Conservation (phyloP, 23 tunicate genomes). For the Trididemnum nubilum region DNA sequence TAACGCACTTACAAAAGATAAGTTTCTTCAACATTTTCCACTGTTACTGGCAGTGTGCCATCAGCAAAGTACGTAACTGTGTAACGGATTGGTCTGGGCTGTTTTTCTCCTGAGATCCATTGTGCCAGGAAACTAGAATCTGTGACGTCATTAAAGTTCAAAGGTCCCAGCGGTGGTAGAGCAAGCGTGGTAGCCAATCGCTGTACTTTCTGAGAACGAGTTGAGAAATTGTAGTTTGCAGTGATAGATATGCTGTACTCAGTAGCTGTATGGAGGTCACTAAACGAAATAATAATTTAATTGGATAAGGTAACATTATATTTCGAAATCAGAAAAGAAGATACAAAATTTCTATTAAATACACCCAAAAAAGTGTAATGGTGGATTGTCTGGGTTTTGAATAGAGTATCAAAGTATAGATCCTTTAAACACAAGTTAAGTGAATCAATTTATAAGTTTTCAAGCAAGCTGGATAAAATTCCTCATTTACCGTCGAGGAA, state of each 20-base stretch:
- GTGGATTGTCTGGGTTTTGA: too few relatives aligned
- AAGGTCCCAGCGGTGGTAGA: slow-evolving; percentile 62
- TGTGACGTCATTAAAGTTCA: slow-evolving; percentile 52
- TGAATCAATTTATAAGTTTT: too few relatives aligned
- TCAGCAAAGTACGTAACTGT: slow-evolving; percentile 39
- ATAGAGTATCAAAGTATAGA: too few relatives aligned
- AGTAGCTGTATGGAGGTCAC: slow-evolving; percentile 44
- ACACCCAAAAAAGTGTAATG: neutral
- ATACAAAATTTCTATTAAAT: neutral
- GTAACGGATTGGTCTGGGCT: slow-evolving; percentile 37
- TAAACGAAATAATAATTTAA: too few relatives aligned
- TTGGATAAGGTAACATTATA: neutral
- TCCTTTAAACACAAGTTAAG: too few relatives aligned
- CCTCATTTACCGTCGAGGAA: too few relatives aligned
- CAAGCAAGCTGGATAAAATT: too few relatives aligned
- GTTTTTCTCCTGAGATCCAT: slow-evolving; percentile 39
- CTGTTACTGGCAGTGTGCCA: slow-evolving; percentile 13
- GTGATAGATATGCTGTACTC: slow-evolving; percentile 42
- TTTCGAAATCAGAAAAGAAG: neutral
- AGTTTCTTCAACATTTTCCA: slow-evolving; percentile 21
- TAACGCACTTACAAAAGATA: neutral
- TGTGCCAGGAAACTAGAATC: slow-evolving; percentile 49
- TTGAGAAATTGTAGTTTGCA: slow-evolving; percentile 21
- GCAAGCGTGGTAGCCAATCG: slow-evolving; percentile 36
- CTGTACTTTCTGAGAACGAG: neutral